Conservation (phyloP, 2,113 vertebrate species). For the Eira barbara region DNA sequence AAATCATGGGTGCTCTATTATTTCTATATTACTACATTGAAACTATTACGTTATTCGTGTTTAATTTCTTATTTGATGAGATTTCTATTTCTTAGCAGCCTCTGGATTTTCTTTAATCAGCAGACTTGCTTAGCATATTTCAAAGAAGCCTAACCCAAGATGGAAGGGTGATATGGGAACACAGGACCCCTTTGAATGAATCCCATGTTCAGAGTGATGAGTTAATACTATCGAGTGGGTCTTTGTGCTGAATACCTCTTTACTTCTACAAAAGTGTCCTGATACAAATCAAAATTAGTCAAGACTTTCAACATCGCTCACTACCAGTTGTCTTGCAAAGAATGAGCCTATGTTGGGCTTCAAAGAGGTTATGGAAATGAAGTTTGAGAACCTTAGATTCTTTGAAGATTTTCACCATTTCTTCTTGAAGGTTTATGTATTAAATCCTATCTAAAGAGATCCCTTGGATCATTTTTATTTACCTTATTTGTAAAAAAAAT, state of each 20-base stretch:
- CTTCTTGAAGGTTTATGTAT: slow-evolving; percentile 58
- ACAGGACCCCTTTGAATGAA: slow-evolving; percentile 24
- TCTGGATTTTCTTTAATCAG: background rate
- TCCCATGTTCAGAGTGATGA: slow-evolving; percentile 47
- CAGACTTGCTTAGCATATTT: slow-evolving; percentile 12
- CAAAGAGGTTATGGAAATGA: slow-evolving; percentile 41
- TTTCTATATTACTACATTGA: background rate
- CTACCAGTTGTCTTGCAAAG: slow-evolving; percentile 62
- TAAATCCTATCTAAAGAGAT: slow-evolving; percentile 58
- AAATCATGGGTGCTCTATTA: background rate
- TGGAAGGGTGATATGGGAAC: slow-evolving; percentile 58
- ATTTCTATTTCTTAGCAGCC: background rate
- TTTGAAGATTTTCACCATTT: slow-evolving; percentile 74
- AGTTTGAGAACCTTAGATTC: slow-evolving; percentile 34
- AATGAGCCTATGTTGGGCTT: slow-evolving; percentile 66
- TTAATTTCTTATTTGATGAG: slow-evolving; percentile 20
- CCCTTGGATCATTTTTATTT: slow-evolving; percentile 69
- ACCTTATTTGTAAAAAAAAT: slow-evolving; percentile 59
- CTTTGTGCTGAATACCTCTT: slow-evolving; percentile 63
- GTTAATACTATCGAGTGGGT: slow-evolving; percentile 58
- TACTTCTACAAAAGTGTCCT: slow-evolving; percentile 49
- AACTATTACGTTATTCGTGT: slow-evolving; percentile 6
- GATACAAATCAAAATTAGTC: slow-evolving; percentile 58
- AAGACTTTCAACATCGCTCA: slow-evolving; percentile 54
- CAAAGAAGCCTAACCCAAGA: slow-evolving; percentile 7